Evolutionary conservation across 2,797 vertebrate genomes (phyloP), one percentile per base, ranked within the genome.

Genomic region (Passerculus sandwichensis): DNA sequence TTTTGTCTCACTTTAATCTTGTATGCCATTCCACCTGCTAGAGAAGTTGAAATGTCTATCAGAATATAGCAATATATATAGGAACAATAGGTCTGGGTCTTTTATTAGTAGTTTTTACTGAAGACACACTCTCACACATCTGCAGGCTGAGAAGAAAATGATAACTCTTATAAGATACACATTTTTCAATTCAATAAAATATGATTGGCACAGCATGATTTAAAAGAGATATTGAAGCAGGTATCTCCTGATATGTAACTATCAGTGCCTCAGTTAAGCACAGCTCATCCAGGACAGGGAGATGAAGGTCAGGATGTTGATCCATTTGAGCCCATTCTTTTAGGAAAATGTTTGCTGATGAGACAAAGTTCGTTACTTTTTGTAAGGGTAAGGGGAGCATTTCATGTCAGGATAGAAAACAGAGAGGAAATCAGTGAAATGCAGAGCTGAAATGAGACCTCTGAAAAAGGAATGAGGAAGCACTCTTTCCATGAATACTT

Each of bases 101-200:
- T 86, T 90, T 73, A 71, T 88, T 76, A 66, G 45, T 21, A 60
- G 29, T 60, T 53, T 72, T 92, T 67, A 67, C 38, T 65, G 53
- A 57, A 79, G 27, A 88, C 29, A 89, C 14, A 30, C 8, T 81
- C n/a, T 84, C 32, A 72, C 27, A 36, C 23, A 67, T 60, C n/a
- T 77, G 25, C 61, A 83, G 73, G 25, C 44, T 94, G 67, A 71
- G 48, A 87, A 81, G 29, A 86, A 76, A 94, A 80, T 48, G 62
- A n/a, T 61, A 87, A 72, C 29, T 89, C 36, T 51, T 88, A 15
- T 20, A 72, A 85, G 44, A 56, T 15, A 62, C 20, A 22, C 34
- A 34, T 71, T 93, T 95, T 78, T 89, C 71, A 76, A 29, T 85
- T 91, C 89, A 91, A 29, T 90, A 93, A 88, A 48, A 36, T 65